phyloP scores from a whole-genome alignment of 2,113 vertebrate species.

The Rousettus leschenaultii region DNA sequence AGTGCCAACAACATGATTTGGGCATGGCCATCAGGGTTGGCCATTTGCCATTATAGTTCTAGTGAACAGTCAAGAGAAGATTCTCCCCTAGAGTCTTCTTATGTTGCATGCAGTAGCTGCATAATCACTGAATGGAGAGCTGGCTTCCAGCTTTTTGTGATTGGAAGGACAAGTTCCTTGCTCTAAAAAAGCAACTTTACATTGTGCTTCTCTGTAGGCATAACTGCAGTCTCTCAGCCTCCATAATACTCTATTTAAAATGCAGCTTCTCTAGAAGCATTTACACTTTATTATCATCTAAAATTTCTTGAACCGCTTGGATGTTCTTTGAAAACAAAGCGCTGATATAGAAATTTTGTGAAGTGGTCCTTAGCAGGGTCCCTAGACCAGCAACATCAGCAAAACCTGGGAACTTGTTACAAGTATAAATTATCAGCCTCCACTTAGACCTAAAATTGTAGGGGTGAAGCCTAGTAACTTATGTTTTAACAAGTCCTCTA shows the following conservation, averaged over 20 bases:
- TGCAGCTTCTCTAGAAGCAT: conserved; percentile 31
- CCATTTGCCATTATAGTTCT: not conserved
- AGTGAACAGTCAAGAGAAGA: not conserved
- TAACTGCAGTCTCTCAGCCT: not conserved
- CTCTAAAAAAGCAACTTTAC: not conserved
- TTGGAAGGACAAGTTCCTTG: not conserved
- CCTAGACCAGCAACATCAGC: not conserved
- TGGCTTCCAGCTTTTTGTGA: not conserved
- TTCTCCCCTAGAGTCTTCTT: not conserved
- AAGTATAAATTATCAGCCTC: not conserved
- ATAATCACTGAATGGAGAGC: conserved; percentile 3
- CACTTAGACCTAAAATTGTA: not conserved
- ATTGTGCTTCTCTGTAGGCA: not conserved
- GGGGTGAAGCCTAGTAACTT: not conserved
- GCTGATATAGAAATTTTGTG: not conserved
- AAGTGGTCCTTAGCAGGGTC: not conserved
- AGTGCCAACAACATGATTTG: not conserved
- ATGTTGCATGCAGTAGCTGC: not conserved
- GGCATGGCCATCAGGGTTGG: not conserved
- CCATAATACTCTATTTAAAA: conserved; percentile 27
- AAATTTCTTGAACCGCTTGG: conserved; percentile 28
- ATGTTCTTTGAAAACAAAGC: not conserved
- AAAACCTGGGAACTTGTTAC: not conserved
- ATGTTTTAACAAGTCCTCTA: not conserved
- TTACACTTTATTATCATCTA: not conserved